Evolutionary conservation across 2,888 invertebrate species (phyloP).

Genomic region (Drosophila meridionalis): DNA sequence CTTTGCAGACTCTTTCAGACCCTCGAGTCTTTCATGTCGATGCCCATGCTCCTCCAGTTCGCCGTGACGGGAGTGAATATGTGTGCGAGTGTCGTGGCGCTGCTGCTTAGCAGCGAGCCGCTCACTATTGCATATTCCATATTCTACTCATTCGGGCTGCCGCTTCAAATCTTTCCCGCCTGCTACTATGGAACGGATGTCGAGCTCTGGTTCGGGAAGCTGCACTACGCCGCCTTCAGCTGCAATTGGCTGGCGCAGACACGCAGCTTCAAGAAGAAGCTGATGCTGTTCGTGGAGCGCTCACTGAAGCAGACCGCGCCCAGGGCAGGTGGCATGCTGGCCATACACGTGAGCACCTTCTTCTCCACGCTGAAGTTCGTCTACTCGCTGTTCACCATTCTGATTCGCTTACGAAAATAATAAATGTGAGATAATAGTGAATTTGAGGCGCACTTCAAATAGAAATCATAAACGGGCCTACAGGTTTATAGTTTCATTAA

Average conservation of each 20-base stretch:
- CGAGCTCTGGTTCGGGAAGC: constrained; percentile 54
- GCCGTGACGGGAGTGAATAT: no score
- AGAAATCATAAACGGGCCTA: no score
- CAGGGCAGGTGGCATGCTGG: constrained; percentile 72
- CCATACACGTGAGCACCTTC: constrained; percentile 70
- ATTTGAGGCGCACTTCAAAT: no score
- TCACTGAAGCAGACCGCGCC: constrained; percentile 55
- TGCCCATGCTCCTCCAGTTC: no score
- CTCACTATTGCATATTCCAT: no score
- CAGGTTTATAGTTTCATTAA: no score
- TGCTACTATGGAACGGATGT: constrained; percentile 74
- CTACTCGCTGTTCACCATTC: constrained; percentile 72
- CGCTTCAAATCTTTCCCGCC: constrained; percentile 68
- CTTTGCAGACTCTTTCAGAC: background rate
- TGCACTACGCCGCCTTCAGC: constrained; percentile 68
- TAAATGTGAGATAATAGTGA: no score
- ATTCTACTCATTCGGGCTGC: constrained; percentile 13
- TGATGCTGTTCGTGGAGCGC: constrained; percentile 71
- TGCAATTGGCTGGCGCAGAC: constrained; percentile 71
- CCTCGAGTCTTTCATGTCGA: background rate
- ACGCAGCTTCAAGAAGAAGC: constrained; percentile 57
- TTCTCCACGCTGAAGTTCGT: constrained; percentile 62
- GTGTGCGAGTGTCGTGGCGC: no score
- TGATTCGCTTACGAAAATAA: constrained; percentile 60
- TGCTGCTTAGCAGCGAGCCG: no score